Evolutionary conservation across 2,113 vertebrate genomes (phyloP).

Genomic region (Trichechus manatus): DNA sequence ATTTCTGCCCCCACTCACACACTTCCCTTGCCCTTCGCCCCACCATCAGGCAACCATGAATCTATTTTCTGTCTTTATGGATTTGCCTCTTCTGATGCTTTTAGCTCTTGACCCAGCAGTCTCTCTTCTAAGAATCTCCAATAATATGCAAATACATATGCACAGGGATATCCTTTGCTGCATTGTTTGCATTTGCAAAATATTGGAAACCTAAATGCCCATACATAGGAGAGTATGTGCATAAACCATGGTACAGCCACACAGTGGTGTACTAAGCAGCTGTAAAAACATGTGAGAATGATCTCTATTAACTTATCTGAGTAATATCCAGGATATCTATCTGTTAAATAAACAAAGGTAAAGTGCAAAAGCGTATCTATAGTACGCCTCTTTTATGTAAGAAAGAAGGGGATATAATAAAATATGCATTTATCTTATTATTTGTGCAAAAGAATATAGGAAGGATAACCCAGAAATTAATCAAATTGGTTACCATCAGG

Average conservation of each 20-base stretch:
- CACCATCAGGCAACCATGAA: too few relatives aligned
- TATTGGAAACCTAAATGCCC: not conserved
- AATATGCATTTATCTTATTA: not conserved
- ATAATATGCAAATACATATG: not conserved
- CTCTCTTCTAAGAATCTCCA: not conserved
- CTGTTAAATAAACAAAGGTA: not conserved
- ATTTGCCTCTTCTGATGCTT: too few relatives aligned
- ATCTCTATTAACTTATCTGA: not conserved
- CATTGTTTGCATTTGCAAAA: not conserved
- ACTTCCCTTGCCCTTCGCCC: too few relatives aligned
- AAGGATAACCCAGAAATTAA: too few relatives aligned
- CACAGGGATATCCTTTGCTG: not conserved
- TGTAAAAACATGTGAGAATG: not conserved
- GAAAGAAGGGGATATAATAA: not conserved
- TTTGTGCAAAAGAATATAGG: not conserved
- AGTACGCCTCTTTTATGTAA: not conserved
- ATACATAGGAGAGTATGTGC: too few relatives aligned
- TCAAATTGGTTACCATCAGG: not conserved
- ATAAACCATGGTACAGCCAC: too few relatives aligned
- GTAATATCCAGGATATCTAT: not conserved
- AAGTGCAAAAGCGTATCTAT: not conserved
- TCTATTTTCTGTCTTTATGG: too few relatives aligned
- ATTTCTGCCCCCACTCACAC: too few relatives aligned
- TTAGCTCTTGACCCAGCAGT: not conserved
- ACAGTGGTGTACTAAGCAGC: too few relatives aligned